Evolutionary conservation across 2,113 vertebrate species (phyloP).

Genomic region (Dipodomys ordii): DNA sequence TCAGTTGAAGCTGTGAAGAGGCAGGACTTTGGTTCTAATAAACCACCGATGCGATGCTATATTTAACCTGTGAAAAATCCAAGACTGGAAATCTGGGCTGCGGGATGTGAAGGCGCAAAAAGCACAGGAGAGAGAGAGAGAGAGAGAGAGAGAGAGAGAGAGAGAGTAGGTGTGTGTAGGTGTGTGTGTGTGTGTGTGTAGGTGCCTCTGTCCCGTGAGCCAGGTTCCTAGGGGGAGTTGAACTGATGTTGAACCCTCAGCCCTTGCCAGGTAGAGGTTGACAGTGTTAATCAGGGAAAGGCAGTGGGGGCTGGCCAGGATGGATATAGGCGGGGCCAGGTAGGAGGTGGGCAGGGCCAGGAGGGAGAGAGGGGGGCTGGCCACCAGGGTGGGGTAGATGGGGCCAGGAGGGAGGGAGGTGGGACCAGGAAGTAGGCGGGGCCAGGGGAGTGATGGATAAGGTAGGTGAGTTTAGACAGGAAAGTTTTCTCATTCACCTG

Average conservation of each 20-base stretch:
- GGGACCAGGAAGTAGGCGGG: neutral
- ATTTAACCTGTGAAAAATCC: slow-evolving; percentile 85
- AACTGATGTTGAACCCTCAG: accelerated
- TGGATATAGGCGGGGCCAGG: no score
- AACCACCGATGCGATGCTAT: slow-evolving; percentile 78
- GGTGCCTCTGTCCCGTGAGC: slow-evolving; percentile 13
- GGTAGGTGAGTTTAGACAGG: neutral
- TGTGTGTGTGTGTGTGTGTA: no score
- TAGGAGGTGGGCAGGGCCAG: neutral
- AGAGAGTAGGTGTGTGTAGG: no score
- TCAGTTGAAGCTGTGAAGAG: slow-evolving; percentile 86
- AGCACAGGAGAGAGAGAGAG: neutral
- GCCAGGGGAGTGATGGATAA: neutral
- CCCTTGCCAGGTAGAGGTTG: neutral
- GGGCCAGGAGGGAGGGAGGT: no score
- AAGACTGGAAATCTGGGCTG: slow-evolving; percentile 84
- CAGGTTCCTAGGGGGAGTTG: neutral
- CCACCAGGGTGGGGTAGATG: accelerated
- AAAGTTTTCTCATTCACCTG: neutral
- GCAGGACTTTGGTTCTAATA: slow-evolving; percentile 86
- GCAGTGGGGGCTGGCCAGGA: accelerated
- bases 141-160: no score
- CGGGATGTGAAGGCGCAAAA: slow-evolving; percentile 77
- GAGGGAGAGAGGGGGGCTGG: neutral
- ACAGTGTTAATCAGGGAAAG: neutral